Base-by-base conservation (phyloP, 2,113 vertebrate species). In the Mesocricetus auratus region DNA sequence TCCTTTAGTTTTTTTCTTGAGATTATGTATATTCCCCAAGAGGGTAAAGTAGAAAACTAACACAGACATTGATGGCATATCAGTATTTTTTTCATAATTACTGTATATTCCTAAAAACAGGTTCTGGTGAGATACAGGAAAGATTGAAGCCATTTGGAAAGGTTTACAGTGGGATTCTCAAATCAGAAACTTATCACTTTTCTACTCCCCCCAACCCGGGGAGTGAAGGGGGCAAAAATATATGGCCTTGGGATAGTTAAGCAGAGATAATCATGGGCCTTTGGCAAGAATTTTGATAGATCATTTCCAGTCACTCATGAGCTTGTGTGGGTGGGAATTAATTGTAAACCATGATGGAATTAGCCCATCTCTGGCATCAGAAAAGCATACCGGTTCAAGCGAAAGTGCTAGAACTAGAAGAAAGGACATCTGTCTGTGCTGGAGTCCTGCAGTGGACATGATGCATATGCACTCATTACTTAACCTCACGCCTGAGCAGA, bases 321-420 rank as follows among this genome's bases (percentile, higher is more conserved):
- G 82, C 4, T 94, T 88, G 26, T 89, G 36, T 64, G 31, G 60
- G 26, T 71, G 53, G 56, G 86, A 9, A 90, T 94, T 93, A 74
- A 94, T 60, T 95, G 19, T 42, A 73, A 94, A 50, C 13, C 21
- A 17, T 90, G 85, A 92, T 83, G 69, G 50, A 91, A 91, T 81
- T 26, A 87, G 68, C 2, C 29, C 74, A 9, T 93, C 19, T 50
- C 39, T 89, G 69, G 42, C 29, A 73, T 69, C 50, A 89, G 83
- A 56, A 91, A 93, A 91, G 69, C 75, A 24, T 22, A 66, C 22
- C 31, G 89, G 45, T 82, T 93, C 31, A 47, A 95, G 45, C 47
- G 19, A 22, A 92, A 36, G 7, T 81, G 29, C 26, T 9, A 87
- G 74, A 62, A 71, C 17, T 83, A 58, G 19, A 78, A 7, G 31